Base-by-base conservation (phyloP, 2,888 invertebrate species). In the Lasius fuliginosus region DNA sequence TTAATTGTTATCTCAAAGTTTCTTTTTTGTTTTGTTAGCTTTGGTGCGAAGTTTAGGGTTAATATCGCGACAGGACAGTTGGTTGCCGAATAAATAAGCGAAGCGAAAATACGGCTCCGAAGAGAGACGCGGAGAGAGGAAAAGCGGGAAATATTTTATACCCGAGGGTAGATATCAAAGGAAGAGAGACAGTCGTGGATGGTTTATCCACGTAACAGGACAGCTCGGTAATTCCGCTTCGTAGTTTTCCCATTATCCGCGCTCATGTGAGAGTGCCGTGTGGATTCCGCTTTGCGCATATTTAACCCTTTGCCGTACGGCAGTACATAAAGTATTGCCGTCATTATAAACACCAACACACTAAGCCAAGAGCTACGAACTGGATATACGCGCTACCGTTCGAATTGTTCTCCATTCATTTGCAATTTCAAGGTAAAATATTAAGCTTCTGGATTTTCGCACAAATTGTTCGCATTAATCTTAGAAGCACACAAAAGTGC, bases 231-330 rank as follows among this genome's bases (percentile, higher is more conserved):
- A 82, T 76, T 83, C 69, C 58, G 62, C 68, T 74, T n/a, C 69
- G 69, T 84, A 82, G 65, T 85, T 79, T 82, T 58, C 53, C 85
- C 73, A 83, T 85, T 86, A 86, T 86, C 77, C 77, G 36, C 27
- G 79, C 46, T 36, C 60, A 33, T 81, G 73, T 60, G 79, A 81
- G 79, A 46, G 73, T 79, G 23, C 79, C 79, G 12, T 71, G 53
- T 60, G 58, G 69, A 79, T 79, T 60, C 33, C 79, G 79, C 79
- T 81, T 81, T 81, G 79, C 79, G 79, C 79, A 81, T 81, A 81
- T 81, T 81, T 81, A 81, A 81, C 73, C 73, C 79, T 81, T 81
- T 81, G 79, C 79, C 36, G 18, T 81, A 81, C 79, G 46, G 79
- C 46, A 71, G 79, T 23, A 60, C 36, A 60, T 60, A 81, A 81